phyloP scores from a whole-genome alignment of 2,113 vertebrate species.

The Rostratula benghalensis region DNA sequence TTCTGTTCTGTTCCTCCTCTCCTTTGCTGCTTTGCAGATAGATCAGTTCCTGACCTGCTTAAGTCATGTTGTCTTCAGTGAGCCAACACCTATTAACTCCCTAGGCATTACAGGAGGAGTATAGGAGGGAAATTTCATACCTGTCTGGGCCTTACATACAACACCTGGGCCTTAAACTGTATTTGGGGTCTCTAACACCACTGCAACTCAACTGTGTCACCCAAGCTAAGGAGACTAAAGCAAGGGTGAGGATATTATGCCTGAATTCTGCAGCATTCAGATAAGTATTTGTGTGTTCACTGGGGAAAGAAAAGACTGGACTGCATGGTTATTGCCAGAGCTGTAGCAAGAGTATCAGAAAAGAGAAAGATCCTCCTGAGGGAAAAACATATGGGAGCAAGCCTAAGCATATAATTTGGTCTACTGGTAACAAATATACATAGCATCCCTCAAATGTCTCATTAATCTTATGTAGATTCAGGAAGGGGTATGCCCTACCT shows the following conservation, averaged over 20 bases:
- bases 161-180: background rate
- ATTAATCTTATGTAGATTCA: background rate
- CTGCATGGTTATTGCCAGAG: background rate
- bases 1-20: background rate
- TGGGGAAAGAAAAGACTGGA: background rate
- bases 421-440: background rate
- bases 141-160: background rate
- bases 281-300: background rate
- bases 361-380: background rate
- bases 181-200: background rate
- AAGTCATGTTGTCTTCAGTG: background rate
- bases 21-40: background rate
- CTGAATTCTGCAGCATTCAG: background rate
- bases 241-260: background rate
- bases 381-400: background rate
- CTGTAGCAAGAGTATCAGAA: background rate
- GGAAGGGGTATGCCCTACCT: background rate
- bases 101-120: background rate
- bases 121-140: background rate
- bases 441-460: background rate
- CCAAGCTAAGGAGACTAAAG: background rate
- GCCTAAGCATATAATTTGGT: background rate
- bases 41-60: background rate
- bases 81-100: background rate
- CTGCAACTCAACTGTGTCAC: background rate